Evolutionary conservation across 2,888 invertebrate genomes (phyloP), one percentile per base, ranked within the genome.

Genomic region (Platycheirus albimanus): DNA sequence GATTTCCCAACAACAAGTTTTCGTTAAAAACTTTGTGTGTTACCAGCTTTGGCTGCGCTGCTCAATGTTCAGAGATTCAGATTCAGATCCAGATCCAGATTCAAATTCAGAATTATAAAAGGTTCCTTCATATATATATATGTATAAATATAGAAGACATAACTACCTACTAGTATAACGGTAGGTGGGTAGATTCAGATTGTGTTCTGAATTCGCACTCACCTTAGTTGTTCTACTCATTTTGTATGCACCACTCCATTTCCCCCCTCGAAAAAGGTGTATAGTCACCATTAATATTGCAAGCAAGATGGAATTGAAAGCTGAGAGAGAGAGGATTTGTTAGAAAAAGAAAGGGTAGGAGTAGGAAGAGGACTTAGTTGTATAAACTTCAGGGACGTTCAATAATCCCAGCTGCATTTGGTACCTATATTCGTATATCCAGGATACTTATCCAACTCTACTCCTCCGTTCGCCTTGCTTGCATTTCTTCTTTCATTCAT

Each of bases 281-380:
- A 47, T 54, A 76, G 45, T 63, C 47, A 63, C 45, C 52, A 69
- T 69, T 69, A 61, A 61, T 75, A 67, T 58, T 75, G 67, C 66
- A 75, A 67, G 51, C 3, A 63, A n/a, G 38, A 56, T 58, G 41
- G 58, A 5, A 43, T 15, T 11, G 43, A 43, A 61, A 15, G 28
- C 30, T 61, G 61, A 13, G 15, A 24, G 41, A 33, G 7, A 3
- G 38, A 38, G n/a, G n/a, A n/a, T n/a, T n/a, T n/a, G n/a, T 41
- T 24, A 58, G 24, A 5, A n/a, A 52, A 36, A 38, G 36, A 38
- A 20, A 24, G 56, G 11, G 20, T n/a, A 19, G 3, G 24, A 1
- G 33, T 1, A 1, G 8, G n/a, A 6, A 15, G 41, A 10, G 43
- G 13, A 6, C 8, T 10, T 10, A 19, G 45, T 76, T 69, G 36